Conservation (phyloP, 1,140 invertebrate species). For the Pomacea maculata region DNA sequence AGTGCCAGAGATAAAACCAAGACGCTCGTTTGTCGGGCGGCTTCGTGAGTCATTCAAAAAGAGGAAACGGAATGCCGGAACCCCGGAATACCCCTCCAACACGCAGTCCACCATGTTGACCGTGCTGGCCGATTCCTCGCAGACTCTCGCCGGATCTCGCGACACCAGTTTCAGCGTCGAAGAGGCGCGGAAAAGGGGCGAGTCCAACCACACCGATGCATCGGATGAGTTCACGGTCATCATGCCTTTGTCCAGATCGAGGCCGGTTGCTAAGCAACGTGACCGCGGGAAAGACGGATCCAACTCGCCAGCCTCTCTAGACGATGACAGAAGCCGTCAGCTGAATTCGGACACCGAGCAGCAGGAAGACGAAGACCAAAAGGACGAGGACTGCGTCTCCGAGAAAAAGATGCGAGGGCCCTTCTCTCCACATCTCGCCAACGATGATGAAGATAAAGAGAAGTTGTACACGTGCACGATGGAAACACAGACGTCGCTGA, state of each 20-base stretch:
- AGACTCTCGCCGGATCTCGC: conserved; percentile 3
- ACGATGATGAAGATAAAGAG: too few relatives aligned
- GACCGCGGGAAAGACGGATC: too few relatives aligned
- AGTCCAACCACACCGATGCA: conserved; percentile 25
- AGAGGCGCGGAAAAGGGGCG: background rate
- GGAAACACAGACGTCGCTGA: conserved; percentile 15
- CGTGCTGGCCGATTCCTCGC: background rate
- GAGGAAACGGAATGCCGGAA: conserved; percentile 10
- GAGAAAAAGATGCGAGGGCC: too few relatives aligned
- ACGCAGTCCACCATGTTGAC: conserved; percentile 20
- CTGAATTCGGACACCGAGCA: background rate
- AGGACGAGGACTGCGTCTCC: too few relatives aligned
- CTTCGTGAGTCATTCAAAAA: conserved; percentile 3
- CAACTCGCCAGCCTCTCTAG: too few relatives aligned
- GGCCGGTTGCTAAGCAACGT: too few relatives aligned
- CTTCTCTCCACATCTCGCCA: too few relatives aligned
- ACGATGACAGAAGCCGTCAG: background rate
- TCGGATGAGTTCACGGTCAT: conserved; percentile 32
- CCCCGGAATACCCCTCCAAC: conserved; percentile 4
- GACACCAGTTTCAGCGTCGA: conserved; percentile 4
- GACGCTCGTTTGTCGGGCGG: conserved; percentile 2
- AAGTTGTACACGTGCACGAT: background rate
- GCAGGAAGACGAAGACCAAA: too few relatives aligned
- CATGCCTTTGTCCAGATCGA: conserved; percentile 2
- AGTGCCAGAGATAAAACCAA: conserved; percentile 5